These are phyloP conservation scores for Jacana jacana DNA, from an alignment of 2,113 vertebrate genomes.

Conservation along the genomic window DNA sequence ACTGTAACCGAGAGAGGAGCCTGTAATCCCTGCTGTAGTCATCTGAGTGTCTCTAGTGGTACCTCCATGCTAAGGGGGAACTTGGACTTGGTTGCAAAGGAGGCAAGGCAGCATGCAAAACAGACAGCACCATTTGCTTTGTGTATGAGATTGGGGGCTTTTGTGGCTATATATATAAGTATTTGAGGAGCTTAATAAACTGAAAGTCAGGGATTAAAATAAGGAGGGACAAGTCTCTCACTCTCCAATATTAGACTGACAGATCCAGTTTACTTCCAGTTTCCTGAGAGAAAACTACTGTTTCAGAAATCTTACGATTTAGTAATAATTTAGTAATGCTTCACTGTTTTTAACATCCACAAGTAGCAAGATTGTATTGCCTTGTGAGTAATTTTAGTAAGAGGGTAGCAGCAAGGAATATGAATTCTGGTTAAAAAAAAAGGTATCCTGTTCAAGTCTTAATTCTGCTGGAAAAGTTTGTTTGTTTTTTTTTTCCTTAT, in stretches of 20 bases:
- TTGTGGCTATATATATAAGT: background rate
- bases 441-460: background rate
- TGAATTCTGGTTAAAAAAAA: background rate
- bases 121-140: background rate
- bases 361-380: background rate
- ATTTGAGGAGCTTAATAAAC: background rate
- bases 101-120: background rate
- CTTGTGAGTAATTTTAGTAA: background rate
- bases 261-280: background rate
- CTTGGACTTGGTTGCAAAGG: background rate
- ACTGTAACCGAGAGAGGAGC: background rate
- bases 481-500: background rate
- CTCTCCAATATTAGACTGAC: background rate
- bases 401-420: background rate
- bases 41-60: background rate
- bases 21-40: background rate
- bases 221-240: background rate
- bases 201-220: background rate
- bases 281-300: background rate
- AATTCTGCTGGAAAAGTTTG: slow-evolving; percentile 27
- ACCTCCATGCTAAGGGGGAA: background rate
- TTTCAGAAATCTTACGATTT: background rate
- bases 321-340: background rate
- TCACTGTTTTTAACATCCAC: background rate
- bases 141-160: background rate